These are phyloP conservation scores for Zapornia atra DNA, from an alignment of 2,113 vertebrate genomes.

Conservation along the genomic window DNA sequence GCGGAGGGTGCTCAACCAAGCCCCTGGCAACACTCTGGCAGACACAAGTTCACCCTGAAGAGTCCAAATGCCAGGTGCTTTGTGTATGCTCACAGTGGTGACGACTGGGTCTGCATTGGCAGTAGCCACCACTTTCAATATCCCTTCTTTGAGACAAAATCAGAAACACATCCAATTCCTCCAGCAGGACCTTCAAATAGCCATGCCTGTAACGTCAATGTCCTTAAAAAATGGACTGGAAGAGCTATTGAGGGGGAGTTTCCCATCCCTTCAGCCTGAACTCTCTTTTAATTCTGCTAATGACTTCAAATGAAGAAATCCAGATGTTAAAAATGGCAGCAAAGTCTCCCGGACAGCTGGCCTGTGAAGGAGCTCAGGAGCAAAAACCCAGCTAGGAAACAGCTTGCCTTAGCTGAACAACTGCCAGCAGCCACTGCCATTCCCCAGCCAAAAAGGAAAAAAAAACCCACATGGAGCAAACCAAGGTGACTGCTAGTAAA, in stretches of 20 bases:
- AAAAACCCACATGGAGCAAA: background rate
- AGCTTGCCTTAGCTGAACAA: background rate
- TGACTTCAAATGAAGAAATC: background rate
- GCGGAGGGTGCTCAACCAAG: background rate
- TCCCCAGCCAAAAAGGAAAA: background rate
- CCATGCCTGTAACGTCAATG: fast-evolving
- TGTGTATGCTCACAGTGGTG: background rate
- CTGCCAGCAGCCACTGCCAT: background rate
- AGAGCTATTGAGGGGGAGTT: background rate
- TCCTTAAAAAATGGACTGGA: background rate
- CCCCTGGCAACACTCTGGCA: background rate
- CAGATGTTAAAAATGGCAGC: background rate
- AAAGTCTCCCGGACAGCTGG: background rate
- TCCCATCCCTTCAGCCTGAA: background rate
- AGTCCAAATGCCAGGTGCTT: background rate
- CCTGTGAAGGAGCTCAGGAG: background rate
- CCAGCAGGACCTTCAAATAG: background rate
- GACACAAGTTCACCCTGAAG: background rate
- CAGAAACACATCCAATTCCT: background rate
- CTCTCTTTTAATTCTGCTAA: background rate
- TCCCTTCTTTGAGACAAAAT: background rate
- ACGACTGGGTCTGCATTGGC: fast-evolving
- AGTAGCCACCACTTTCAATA: background rate
- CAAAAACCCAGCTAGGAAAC: background rate
- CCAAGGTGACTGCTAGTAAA: background rate